These are phyloP conservation scores for Lerista edwardsae DNA, from an alignment of 2,797 vertebrate genomes.

Conservation along the genomic window DNA sequence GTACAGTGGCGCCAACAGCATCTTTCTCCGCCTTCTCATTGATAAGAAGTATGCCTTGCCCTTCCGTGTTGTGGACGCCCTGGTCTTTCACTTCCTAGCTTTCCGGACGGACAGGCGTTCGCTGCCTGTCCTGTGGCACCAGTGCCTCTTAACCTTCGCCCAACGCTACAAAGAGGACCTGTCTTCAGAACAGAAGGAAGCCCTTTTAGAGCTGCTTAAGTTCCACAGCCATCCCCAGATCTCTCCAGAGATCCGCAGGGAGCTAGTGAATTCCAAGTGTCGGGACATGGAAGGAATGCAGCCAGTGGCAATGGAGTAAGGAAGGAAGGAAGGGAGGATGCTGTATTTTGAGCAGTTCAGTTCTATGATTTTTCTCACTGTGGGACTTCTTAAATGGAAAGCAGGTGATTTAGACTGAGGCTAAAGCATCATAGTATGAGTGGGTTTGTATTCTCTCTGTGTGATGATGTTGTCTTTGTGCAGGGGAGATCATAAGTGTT, in stretches of 20 bases:
- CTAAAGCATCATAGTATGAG: neutral
- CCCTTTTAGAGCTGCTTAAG: conserved; percentile 91
- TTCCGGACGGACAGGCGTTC: conserved; percentile 87
- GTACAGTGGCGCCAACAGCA: conserved; percentile 96
- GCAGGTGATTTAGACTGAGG: neutral
- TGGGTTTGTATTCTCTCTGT: neutral
- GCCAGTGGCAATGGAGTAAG: conserved; percentile 80
- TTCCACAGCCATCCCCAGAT: conserved; percentile 87
- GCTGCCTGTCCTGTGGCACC: conserved; percentile 97
- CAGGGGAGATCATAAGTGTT: neutral
- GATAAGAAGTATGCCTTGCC: conserved; percentile 98
- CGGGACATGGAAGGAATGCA: conserved; percentile 85
- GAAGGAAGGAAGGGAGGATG: neutral
- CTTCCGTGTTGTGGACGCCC: conserved; percentile 94
- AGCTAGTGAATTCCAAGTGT: conserved; percentile 86
- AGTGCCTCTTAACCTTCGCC: conserved; percentile 90
- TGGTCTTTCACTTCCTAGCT: conserved; percentile 94
- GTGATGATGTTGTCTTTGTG: neutral
- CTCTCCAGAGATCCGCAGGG: conserved; percentile 88
- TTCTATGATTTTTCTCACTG: fast-evolving
- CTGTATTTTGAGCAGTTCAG: neutral
- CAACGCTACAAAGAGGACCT: conserved; percentile 97
- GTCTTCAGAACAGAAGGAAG: conserved; percentile 90
- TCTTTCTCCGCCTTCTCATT: conserved; percentile 93
- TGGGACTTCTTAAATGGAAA: neutral